These are phyloP conservation scores for Oedothorax gibbosus DNA, from an alignment of 1,140 invertebrate genomes.

Conservation along the genomic window DNA sequence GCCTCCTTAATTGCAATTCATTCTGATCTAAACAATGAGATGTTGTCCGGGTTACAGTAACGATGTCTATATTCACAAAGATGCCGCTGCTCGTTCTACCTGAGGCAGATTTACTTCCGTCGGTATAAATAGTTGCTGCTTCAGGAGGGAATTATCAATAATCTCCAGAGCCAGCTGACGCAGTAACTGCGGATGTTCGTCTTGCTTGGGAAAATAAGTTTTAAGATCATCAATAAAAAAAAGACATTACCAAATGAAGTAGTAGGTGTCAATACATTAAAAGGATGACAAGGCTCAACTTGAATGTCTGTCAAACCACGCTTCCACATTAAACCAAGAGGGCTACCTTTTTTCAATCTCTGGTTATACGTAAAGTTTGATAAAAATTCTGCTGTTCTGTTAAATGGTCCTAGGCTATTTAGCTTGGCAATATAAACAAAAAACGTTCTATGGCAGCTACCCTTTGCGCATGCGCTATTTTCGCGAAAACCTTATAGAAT, in stretches of 20 bases:
- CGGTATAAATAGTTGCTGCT: too few relatives aligned
- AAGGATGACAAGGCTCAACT: not conserved
- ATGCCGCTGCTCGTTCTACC: too few relatives aligned
- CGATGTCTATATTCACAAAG: too few relatives aligned
- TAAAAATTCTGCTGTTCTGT: not conserved
- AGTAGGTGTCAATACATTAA: not conserved
- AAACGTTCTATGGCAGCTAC: too few relatives aligned
- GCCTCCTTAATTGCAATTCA: too few relatives aligned
- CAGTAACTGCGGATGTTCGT: not conserved
- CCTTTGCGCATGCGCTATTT: too few relatives aligned
- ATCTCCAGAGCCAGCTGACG: not conserved
- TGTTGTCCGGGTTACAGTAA: too few relatives aligned
- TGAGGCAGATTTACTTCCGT: too few relatives aligned
- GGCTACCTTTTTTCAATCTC: not conserved
- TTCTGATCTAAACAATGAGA: too few relatives aligned
- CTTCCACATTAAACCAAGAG: not conserved
- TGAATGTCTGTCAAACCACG: not conserved
- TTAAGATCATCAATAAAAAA: not conserved
- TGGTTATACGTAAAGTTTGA: not conserved
- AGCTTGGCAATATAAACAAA: slow-evolving; percentile 8
- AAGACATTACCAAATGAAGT: not conserved
- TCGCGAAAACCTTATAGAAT: too few relatives aligned
- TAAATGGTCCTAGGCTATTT: not conserved
- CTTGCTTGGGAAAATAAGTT: not conserved
- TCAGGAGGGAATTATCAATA: not conserved